Evolutionary conservation across 2,888 invertebrate genomes (phyloP).

Genomic region (Dione vanillae): DNA sequence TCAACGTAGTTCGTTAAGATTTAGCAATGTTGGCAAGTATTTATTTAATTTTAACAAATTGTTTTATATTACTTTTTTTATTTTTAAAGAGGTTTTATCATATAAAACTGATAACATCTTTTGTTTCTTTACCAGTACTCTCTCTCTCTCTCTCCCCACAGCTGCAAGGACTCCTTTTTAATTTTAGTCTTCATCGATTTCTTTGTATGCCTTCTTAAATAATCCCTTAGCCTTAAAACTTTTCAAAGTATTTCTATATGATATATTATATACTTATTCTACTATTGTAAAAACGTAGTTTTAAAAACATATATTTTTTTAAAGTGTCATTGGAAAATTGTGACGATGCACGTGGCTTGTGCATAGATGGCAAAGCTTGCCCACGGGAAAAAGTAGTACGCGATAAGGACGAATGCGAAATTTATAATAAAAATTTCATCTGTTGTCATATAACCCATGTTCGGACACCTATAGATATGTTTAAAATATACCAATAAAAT

Average conservation of each 20-base stretch:
- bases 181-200: too few relatives aligned
- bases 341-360: conserved; percentile 51
- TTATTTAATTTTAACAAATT: neutral
- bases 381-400: conserved; percentile 50
- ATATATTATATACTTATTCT: too few relatives aligned
- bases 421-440: conserved; percentile 46
- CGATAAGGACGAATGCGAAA: conserved; percentile 49
- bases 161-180: too few relatives aligned
- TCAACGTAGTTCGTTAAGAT: neutral
- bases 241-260: too few relatives aligned
- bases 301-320: conserved; percentile 17
- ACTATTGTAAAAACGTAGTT: neutral
- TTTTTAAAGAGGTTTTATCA: too few relatives aligned
- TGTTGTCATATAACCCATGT: conserved; percentile 55
- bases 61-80: conserved; percentile 11
- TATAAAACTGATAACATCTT: too few relatives aligned
- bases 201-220: too few relatives aligned
- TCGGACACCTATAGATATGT: conserved; percentile 52
- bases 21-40: neutral
- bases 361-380: conserved; percentile 54
- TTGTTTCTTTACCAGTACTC: too few relatives aligned
- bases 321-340: conserved; percentile 46
- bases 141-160: too few relatives aligned
- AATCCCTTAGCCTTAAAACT: too few relatives aligned
- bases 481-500: conserved; percentile 29